These are phyloP conservation scores for Psittacus erithacus DNA, from an alignment of 2,113 vertebrate species.

Conservation along the genomic window DNA sequence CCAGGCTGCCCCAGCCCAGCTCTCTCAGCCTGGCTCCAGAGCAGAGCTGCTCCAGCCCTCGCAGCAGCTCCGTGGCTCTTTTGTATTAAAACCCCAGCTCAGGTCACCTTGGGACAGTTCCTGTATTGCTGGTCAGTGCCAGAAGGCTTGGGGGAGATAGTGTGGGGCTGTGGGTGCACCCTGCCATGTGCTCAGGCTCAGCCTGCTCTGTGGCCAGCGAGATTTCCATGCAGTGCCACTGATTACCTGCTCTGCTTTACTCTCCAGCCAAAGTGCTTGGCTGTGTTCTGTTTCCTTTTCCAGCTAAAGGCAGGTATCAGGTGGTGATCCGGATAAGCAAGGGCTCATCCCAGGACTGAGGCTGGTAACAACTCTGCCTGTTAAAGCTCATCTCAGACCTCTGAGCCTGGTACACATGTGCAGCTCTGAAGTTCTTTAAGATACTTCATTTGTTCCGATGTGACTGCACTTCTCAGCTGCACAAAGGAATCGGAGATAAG, in stretches of 20 bases:
- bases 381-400: neutral
- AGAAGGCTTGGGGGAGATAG: rapidly evolving
- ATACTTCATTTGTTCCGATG: neutral
- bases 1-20: neutral
- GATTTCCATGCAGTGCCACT: neutral
- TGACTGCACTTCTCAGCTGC: neutral
- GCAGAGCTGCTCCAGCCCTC: neutral
- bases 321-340: neutral
- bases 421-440: neutral
- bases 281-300: too few relatives aligned
- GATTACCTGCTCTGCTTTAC: rapidly evolving
- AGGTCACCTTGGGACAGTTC: rapidly evolving
- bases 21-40: neutral
- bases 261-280: neutral
- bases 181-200: neutral
- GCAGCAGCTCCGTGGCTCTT: neutral
- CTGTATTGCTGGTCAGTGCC: neutral
- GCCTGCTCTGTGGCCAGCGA: neutral
- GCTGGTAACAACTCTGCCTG: neutral
- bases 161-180: rapidly evolving
- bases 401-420: neutral
- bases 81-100: neutral
- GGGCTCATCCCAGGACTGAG: neutral
- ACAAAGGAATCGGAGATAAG: conserved; percentile 1
- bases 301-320: neutral